Conservation (phyloP, 2,113 vertebrate genomes). For the Anguilla rostrata region DNA sequence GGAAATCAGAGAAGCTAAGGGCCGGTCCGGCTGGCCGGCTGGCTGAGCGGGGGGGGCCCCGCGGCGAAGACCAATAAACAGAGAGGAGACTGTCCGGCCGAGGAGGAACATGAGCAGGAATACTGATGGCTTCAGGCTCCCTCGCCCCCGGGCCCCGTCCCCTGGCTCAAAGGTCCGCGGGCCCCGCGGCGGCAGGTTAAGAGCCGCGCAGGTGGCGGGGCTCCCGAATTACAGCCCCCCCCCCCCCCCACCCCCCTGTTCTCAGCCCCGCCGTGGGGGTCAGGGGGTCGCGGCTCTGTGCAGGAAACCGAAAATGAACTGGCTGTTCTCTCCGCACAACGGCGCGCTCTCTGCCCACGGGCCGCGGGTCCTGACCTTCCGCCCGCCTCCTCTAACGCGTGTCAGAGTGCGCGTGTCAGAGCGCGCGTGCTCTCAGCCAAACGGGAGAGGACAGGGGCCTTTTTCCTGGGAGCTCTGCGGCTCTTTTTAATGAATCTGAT, state of each 20-base stretch:
- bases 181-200: constrained; percentile 16
- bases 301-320: background rate
- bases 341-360: background rate
- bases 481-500: background rate
- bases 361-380: background rate
- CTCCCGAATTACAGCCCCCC: background rate
- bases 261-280: background rate
- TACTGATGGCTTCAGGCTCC: background rate
- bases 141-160: background rate
- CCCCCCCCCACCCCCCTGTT: constrained; percentile 7
- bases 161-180: background rate
- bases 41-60: background rate
- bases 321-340: constrained; percentile 6
- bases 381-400: background rate
- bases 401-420: background rate
- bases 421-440: background rate
- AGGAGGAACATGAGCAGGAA: constrained; percentile 19
- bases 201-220: constrained; percentile 9
- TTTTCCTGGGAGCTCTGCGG: background rate
- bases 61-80: constrained; percentile 12
- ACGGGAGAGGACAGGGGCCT: background rate
- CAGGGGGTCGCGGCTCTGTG: background rate
- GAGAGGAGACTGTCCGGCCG: background rate
- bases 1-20: constrained; percentile 15
- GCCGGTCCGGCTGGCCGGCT: background rate